Base-by-base conservation (phyloP, 2,797 vertebrate species). In the Liasis olivaceus region DNA sequence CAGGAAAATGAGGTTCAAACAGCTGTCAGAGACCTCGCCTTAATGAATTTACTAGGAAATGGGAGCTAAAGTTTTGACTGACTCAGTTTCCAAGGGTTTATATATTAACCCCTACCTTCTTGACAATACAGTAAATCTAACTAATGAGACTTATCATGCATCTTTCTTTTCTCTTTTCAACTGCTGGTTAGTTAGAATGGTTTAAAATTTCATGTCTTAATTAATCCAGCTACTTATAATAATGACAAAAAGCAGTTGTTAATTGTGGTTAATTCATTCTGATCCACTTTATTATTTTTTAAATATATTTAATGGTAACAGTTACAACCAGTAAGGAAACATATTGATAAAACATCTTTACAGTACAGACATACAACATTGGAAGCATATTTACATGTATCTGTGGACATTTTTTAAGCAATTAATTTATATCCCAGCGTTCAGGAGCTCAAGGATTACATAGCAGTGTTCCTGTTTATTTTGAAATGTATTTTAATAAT, bases 311-410 rank as follows among this genome's bases (percentile, higher is more conserved):
- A 91, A 31, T 62, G 8, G 22, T 66, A 54, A 36, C 4, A 62
- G 9, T 20, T 77, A 12, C 20, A 90, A 11, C 84, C 22, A 90
- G 42, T 12, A 31, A 87, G 20, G 26, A 90, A 77, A 87, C 56
- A 54, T 17, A 87, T 47, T 14, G 58, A 51, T 72, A 86, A 22
- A 90, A 20, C 51, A 64, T 42, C 17, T 90, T 90, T 81, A 88
- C 85, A 90, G n/a, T 81, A 88, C 85, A 90, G n/a, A 77, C n/a
- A 90, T n/a, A 62, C 63, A 58, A 60, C 85, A 90, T 89, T 60
- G 69, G 56, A 77, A 85, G 22, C 51, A 88, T n/a, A 26, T 14
- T 88, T 88, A 56, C 17, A 88, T 84, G 59, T 24, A 58, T 54
- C 22, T 36, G 7, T 54, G 47, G 64, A 59, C 28, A 72, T 42